phyloP scores from a whole-genome alignment of 2,888 invertebrate genomes.

The Adelphocoris suturalis region DNA sequence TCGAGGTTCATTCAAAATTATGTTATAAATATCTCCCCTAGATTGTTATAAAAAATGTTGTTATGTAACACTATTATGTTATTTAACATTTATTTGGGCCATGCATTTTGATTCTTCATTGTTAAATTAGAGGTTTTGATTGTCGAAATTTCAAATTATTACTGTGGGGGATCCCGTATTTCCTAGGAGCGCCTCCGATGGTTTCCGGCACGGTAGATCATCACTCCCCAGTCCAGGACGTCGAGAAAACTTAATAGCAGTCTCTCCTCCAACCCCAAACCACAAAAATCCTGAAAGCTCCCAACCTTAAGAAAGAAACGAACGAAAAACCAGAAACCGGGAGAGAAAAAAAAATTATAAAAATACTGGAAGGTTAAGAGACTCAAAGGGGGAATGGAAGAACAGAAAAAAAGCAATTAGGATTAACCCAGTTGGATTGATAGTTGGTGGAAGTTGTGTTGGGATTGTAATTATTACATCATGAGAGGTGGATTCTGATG shows the following conservation, averaged over 20 bases:
- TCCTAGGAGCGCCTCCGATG: too few species aligned
- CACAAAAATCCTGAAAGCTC: constrained; percentile 45
- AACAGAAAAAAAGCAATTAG: constrained; percentile 68
- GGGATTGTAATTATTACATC: constrained; percentile 71
- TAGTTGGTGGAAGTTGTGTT: constrained; percentile 68
- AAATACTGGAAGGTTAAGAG: constrained; percentile 61
- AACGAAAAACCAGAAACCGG: not conserved
- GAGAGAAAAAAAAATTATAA: constrained; percentile 43
- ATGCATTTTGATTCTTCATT: too few species aligned
- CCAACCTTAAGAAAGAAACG: not conserved
- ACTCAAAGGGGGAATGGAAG: not conserved
- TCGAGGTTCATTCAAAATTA: too few species aligned
- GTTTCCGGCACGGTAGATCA: too few species aligned
- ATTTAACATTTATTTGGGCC: too few species aligned
- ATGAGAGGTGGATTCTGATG: constrained; percentile 62
- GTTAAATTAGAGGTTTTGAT: too few species aligned
- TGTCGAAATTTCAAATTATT: too few species aligned
- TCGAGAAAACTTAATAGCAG: constrained; percentile 29
- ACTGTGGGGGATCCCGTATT: too few species aligned
- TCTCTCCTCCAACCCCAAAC: constrained; percentile 2
- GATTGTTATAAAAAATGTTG: too few species aligned
- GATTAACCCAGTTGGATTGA: constrained; percentile 70
- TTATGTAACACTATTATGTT: too few species aligned
- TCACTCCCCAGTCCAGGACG: too few species aligned
- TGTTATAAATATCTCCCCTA: too few species aligned